A percentile compares a stretch with the other conserved stretches of the same genome.
These are phyloP conservation scores for Indri indri DNA, from an alignment of 2,113 vertebrate genomes.

Conservation along the genomic window DNA sequence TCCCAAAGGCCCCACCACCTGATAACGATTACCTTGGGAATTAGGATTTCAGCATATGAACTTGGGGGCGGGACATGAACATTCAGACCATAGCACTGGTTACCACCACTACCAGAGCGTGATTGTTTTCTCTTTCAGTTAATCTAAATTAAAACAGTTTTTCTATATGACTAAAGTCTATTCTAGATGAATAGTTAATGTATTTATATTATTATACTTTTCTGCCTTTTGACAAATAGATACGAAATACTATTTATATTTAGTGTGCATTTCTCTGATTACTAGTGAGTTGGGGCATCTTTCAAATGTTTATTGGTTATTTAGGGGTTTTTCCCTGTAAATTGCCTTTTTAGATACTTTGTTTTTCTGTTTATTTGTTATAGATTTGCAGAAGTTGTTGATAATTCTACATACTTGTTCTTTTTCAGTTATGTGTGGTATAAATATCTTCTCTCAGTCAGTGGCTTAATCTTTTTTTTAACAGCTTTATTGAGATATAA, in stretches of 20 bases:
- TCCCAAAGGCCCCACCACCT: background rate
- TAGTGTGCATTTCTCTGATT: too few relatives aligned
- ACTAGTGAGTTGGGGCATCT: too few relatives aligned
- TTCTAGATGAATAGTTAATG: background rate
- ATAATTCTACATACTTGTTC: background rate
- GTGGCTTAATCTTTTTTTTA: background rate
- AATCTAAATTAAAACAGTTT: background rate
- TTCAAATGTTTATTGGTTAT: background rate
- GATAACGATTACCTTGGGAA: background rate
- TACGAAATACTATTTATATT: too few relatives aligned
- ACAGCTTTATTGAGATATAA: background rate
- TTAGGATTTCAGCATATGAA: background rate
- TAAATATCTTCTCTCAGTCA: background rate
- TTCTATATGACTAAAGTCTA: background rate
- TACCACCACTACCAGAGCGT: background rate
- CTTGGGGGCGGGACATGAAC: background rate
- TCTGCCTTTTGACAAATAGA: too few relatives aligned
- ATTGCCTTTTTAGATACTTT: background rate
- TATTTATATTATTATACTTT: constrained; percentile 29
- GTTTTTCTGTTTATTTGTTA: background rate
- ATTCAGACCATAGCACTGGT: background rate
- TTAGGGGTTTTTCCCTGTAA: background rate
- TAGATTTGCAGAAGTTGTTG: background rate
- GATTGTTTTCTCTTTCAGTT: background rate
- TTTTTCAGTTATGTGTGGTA: background rate